A percentile compares a stretch with the other conserved stretches of the same genome.
Evolutionary conservation across 1,140 invertebrate genomes (phyloP).

Genomic region (Formica exsecta): DNA sequence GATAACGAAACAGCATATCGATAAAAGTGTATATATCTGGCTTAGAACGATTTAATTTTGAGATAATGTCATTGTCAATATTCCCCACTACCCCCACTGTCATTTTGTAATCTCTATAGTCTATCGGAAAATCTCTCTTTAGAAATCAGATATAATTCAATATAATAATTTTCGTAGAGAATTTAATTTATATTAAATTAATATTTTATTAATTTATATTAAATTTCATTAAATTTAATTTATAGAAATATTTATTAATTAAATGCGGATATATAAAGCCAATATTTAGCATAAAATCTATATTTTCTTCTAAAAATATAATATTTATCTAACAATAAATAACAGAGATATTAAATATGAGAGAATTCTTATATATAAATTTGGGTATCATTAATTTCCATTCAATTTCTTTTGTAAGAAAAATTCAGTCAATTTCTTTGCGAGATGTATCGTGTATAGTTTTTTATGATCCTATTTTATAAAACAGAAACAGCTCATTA

Average conservation of each 20-base stretch:
- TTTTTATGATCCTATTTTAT: conserved; percentile 38
- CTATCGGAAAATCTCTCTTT: neutral
- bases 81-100: neutral
- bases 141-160: neutral
- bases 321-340: neutral
- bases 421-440: neutral
- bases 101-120: neutral
- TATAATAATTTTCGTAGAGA: no score
- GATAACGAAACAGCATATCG: conserved; percentile 47
- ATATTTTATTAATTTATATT: no score
- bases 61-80: conserved; percentile 46
- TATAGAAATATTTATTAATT: neutral
- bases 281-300: neutral
- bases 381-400: neutral
- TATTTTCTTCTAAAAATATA: neutral
- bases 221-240: neutral
- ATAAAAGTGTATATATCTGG: conserved; percentile 52
- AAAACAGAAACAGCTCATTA: conserved; percentile 14
- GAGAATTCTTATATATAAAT: neutral
- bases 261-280: neutral
- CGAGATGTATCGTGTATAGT: neutral
- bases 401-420: neutral
- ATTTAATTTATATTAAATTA: no score
- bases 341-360: neutral
- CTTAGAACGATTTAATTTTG: conserved; percentile 53